Conservation (phyloP, 2,888 invertebrate species). For the Entomobrya multifasciata region DNA sequence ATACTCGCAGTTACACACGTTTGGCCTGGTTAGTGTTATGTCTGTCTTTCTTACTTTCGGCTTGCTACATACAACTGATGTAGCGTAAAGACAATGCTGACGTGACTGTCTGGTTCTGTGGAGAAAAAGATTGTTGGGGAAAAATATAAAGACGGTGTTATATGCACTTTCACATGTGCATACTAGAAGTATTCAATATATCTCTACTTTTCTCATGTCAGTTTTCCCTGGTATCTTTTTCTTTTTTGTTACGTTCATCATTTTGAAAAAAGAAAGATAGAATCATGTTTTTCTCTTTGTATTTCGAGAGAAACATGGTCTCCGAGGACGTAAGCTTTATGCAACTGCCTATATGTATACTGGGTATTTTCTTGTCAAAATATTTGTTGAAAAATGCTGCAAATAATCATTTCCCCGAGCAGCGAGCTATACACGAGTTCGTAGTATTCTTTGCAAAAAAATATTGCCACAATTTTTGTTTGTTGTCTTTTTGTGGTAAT, state of each 20-base stretch:
- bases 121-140: conserved; percentile 7
- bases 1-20: not conserved
- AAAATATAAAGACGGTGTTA: not conserved
- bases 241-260: not conserved
- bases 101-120: conserved; percentile 42
- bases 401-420: no score
- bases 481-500: no score
- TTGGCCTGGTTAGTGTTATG: not conserved
- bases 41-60: not conserved
- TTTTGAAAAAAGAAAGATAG: no score
- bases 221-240: conserved; percentile 11
- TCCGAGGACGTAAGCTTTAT: no score
- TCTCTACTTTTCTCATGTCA: conserved; percentile 2
- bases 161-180: conserved; percentile 30
- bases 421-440: no score
- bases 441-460: no score
- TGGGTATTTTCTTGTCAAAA: no score
- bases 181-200: not conserved
- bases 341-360: no score
- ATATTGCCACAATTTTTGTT: no score
- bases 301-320: no score
- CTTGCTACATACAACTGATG: conserved; percentile 26
- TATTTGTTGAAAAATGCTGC: no score
- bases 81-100: conserved; percentile 45
- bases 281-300: no score